Conservation (phyloP, 23 tunicate genomes). For the Ciona savignyi region DNA sequence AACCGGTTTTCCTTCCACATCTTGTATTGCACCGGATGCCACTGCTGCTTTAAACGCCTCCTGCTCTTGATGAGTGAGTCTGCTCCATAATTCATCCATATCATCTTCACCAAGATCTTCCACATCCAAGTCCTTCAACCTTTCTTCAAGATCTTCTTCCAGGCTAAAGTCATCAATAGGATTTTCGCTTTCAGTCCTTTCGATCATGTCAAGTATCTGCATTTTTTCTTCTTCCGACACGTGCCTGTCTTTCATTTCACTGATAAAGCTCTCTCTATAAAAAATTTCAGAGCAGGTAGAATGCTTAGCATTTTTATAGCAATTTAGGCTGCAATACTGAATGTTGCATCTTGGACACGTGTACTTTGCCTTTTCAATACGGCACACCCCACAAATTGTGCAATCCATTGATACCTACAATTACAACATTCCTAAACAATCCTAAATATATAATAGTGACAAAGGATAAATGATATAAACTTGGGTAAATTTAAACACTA, state of each 20-base stretch:
- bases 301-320: slow-evolving; percentile 64
- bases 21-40: slow-evolving; percentile 5
- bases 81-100: slow-evolving; percentile 41
- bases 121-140: slow-evolving; percentile 47
- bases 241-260: slow-evolving; percentile 54
- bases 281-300: slow-evolving; percentile 68
- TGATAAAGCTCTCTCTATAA: slow-evolving; percentile 58
- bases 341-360: slow-evolving; percentile 82
- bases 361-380: slow-evolving; percentile 10
- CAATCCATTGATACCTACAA: too few species aligned
- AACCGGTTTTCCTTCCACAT: not conserved
- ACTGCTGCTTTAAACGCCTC: slow-evolving; percentile 31
- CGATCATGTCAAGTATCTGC: slow-evolving; percentile 43
- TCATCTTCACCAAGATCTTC: slow-evolving; percentile 30
- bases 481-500: too few species aligned
- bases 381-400: not conserved
- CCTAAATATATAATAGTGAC: too few species aligned
- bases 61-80: slow-evolving; percentile 36
- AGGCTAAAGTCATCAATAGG: slow-evolving; percentile 24
- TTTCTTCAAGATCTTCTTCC: slow-evolving; percentile 54
- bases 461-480: too few species aligned
- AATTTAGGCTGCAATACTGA: slow-evolving; percentile 39
- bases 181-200: slow-evolving; percentile 42
- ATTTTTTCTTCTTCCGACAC: slow-evolving; percentile 35
- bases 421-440: too few species aligned